These are phyloP conservation scores for Hippocampus zosterae DNA, from an alignment of 2,113 vertebrate genomes.

Conservation along the genomic window DNA sequence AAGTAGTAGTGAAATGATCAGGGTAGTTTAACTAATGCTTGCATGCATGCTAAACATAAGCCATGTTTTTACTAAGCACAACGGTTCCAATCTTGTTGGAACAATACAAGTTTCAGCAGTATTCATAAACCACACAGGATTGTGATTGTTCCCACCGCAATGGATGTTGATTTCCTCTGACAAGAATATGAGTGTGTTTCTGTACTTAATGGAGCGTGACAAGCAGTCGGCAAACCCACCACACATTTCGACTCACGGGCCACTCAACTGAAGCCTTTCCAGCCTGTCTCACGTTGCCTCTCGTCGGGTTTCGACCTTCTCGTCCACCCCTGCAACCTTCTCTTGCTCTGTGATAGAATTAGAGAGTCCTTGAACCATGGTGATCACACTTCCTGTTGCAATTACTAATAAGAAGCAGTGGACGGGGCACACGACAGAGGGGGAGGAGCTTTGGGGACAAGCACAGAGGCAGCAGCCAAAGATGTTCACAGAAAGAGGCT, in stretches of 20 bases:
- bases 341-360: constrained; percentile 63
- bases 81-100: background rate
- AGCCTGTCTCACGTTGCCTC: constrained; percentile 17
- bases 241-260: constrained; percentile 36
- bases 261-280: constrained; percentile 7
- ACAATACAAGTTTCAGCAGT: constrained; percentile 48
- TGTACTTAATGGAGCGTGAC: constrained; percentile 64
- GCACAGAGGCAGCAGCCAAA: constrained; percentile 32
- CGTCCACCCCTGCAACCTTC: constrained; percentile 5
- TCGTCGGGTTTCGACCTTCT: constrained; percentile 1
- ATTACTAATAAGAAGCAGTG: constrained; percentile 68
- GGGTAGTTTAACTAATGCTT: background rate
- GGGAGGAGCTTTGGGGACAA: constrained; percentile 50
- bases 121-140: constrained; percentile 42
- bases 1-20: background rate
- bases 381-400: constrained; percentile 73
- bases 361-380: constrained; percentile 70
- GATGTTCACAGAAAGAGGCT: constrained; percentile 7
- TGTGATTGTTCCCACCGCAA: constrained; percentile 43
- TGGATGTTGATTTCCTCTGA: constrained; percentile 43
- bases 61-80: constrained; percentile 1
- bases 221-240: constrained; percentile 42
- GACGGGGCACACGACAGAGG: constrained; percentile 29
- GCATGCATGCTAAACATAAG: constrained; percentile 26
- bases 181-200: constrained; percentile 57